Conservation (phyloP, 2,113 vertebrate genomes). For the Indicator indicator region DNA sequence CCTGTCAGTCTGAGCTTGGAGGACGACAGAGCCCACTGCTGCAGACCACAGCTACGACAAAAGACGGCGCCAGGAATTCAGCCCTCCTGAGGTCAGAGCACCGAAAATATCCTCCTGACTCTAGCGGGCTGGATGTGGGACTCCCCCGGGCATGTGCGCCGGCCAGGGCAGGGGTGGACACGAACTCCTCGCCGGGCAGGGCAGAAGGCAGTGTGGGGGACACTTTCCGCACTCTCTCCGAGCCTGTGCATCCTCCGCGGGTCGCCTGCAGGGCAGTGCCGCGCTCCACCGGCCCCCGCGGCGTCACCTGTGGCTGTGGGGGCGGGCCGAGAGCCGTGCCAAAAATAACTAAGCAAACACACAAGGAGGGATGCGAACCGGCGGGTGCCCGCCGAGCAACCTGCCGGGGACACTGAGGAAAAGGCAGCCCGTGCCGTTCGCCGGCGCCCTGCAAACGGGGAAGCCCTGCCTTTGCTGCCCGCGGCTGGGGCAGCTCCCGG, state of each 20-base stretch:
- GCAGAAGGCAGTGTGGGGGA: background rate
- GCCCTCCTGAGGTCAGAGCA: background rate
- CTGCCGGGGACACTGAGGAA: background rate
- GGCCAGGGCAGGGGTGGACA: background rate
- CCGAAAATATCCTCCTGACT: background rate
- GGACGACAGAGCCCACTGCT: background rate
- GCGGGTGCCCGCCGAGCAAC: background rate
- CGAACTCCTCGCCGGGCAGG: background rate
- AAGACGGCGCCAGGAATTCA: background rate
- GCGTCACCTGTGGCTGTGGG: background rate
- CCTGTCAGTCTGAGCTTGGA: background rate
- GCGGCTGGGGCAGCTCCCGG: background rate
- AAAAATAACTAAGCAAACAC: background rate
- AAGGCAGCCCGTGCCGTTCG: background rate
- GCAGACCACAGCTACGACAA: background rate
- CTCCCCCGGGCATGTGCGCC: background rate
- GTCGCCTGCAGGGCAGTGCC: background rate
- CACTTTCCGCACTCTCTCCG: background rate
- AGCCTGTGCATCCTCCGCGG: background rate
- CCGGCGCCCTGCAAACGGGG: background rate
- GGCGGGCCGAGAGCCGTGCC: background rate
- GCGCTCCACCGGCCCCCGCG: background rate
- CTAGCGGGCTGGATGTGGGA: background rate
- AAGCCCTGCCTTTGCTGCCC: background rate
- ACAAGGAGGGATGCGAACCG: background rate